Percentiles rank a stretch among this genome's conserved stretches.
Conservation (phyloP, 1,140 invertebrate species). For the Subanguina moxae region DNA sequence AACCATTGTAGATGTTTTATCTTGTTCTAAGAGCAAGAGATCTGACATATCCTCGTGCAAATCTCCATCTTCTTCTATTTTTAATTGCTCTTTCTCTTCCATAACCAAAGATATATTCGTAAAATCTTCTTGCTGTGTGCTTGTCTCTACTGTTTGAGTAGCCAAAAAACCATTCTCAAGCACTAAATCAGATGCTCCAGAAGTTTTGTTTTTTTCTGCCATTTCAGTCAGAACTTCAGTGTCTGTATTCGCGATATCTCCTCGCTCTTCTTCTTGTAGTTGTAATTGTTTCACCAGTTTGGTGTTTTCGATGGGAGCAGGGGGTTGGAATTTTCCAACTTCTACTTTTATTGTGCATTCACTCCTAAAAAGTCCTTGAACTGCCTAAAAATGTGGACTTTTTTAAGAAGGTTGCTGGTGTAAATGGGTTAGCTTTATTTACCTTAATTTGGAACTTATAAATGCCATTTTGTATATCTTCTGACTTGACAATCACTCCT, state of each 20-base stretch:
- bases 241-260: too few species aligned
- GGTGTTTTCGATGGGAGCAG: not conserved
- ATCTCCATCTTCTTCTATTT: too few species aligned
- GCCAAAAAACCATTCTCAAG: not conserved
- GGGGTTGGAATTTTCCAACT: not conserved
- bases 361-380: not conserved
- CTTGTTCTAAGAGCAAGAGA: too few species aligned
- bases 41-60: too few species aligned
- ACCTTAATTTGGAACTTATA: conserved; percentile 28
- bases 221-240: too few species aligned
- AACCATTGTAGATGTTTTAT: too few species aligned
- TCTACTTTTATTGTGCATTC: not conserved
- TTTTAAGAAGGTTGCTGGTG: not conserved
- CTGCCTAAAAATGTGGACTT: not conserved
- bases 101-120: too few species aligned
- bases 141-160: not conserved
- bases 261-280: too few species aligned
- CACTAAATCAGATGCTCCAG: not conserved
- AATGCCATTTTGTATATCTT: conserved; percentile 18
- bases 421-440: not conserved
- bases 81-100: too few species aligned
- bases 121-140: too few species aligned
- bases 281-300: too few species aligned
- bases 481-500: conserved; percentile 8
- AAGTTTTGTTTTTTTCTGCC: too few species aligned